Conservation (phyloP, 2,888 invertebrate genomes). For the Hecatera dysodea region DNA sequence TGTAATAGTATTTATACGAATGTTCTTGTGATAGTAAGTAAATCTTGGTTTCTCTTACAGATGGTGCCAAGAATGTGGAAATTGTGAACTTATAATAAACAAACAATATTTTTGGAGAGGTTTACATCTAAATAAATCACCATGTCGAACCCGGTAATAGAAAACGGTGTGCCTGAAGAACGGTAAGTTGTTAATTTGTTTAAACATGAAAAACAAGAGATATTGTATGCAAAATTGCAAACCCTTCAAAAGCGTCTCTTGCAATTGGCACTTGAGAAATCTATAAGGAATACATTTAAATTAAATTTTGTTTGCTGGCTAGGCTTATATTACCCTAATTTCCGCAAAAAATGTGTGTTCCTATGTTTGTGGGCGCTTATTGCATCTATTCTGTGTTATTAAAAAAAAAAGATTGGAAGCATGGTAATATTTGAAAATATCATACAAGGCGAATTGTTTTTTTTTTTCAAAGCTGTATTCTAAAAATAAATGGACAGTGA, state of each 20-base stretch:
- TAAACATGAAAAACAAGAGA: not conserved
- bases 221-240: not conserved
- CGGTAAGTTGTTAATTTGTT: constrained; percentile 74
- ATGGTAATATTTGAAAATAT: constrained; percentile 17
- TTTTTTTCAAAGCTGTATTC: not conserved
- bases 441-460: not conserved
- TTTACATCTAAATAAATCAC: constrained; percentile 57
- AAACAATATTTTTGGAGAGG: constrained; percentile 50
- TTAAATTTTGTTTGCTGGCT: not conserved
- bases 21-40: not conserved
- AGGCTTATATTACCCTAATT: not conserved
- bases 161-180: constrained; percentile 84
- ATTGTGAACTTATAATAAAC: constrained; percentile 50
- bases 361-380: not conserved
- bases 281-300: not conserved
- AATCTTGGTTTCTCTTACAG: constrained; percentile 70
- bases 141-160: constrained; percentile 83
- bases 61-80: constrained; percentile 78
- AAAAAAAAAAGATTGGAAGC: constrained; percentile 41
- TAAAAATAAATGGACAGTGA: not conserved
- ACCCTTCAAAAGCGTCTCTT: not conserved
- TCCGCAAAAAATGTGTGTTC: not conserved
- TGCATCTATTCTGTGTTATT: constrained; percentile 32
- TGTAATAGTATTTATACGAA: not conserved
- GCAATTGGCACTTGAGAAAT: not conserved